phyloP scores from a whole-genome alignment of 2,113 vertebrate genomes.

The Pomatostomus ruficeps region DNA sequence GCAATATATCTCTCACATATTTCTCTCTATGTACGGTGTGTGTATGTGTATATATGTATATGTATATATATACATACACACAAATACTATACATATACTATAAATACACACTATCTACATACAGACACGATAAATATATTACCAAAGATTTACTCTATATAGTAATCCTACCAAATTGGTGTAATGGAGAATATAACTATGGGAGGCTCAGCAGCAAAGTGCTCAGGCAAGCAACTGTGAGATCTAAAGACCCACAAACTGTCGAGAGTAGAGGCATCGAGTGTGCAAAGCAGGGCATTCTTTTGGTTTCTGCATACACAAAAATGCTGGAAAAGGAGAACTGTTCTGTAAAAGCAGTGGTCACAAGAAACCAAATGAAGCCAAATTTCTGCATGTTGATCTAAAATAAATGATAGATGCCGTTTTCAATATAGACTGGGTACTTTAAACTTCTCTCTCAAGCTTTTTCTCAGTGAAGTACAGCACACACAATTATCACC shows the following conservation, averaged over 20 bases:
- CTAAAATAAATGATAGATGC: not conserved
- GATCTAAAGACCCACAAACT: not conserved
- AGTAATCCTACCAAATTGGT: not conserved
- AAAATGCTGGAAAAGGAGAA: not conserved
- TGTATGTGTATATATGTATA: too few relatives aligned
- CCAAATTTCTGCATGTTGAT: not conserved
- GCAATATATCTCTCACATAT: not conserved
- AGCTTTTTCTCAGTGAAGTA: constrained; percentile 11
- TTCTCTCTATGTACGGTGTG: not conserved
- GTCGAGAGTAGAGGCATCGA: not conserved
- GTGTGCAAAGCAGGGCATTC: not conserved
- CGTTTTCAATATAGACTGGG: not conserved
- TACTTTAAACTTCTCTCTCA: constrained; percentile 14
- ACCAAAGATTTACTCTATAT: not conserved
- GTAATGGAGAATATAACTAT: not conserved
- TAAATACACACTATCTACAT: not conserved
- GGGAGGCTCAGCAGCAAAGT: not conserved
- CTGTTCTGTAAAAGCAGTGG: not conserved
- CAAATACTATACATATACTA: not conserved
- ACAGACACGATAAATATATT: not conserved
- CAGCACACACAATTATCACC: constrained; percentile 32
- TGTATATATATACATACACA: not conserved
- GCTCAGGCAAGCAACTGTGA: not conserved
- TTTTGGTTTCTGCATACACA: not conserved
- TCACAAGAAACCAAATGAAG: not conserved